A percentile compares a stretch with the other conserved stretches of the same genome.
Evolutionary conservation across 2,888 invertebrate species (phyloP).

Genomic region (Tenthredo mesomela): DNA sequence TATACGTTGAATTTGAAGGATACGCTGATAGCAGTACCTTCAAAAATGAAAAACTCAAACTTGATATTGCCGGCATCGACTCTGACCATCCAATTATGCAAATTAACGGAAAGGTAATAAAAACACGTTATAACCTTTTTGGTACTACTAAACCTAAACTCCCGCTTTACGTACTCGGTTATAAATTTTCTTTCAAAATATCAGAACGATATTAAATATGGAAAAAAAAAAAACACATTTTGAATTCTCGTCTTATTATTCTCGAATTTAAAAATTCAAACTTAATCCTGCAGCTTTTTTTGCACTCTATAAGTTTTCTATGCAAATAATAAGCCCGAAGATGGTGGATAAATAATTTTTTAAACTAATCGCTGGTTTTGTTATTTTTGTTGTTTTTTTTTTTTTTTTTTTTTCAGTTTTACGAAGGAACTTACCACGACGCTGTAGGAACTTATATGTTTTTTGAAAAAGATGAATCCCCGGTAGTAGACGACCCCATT

Average conservation of each 20-base stretch:
- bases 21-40: constrained; percentile 78
- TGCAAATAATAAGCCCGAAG: background rate
- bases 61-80: constrained; percentile 83
- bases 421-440: constrained; percentile 84
- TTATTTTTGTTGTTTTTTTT: constrained; percentile 31
- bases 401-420: constrained; percentile 67
- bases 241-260: background rate
- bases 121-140: background rate
- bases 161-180: background rate
- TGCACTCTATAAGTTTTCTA: background rate
- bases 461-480: constrained; percentile 83
- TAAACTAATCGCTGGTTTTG: background rate
- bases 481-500: constrained; percentile 71
- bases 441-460: constrained; percentile 87
- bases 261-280: background rate
- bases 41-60: constrained; percentile 79
- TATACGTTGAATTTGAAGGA: constrained; percentile 82
- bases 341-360: background rate
- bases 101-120: constrained; percentile 82
- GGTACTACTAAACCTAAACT: background rate
- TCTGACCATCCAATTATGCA: constrained; percentile 84
- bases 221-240: background rate
- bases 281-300: background rate
- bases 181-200: background rate
- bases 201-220: background rate